These are phyloP conservation scores for Drosophila orosa DNA, from an alignment of 1,140 invertebrate species.

Conservation along the genomic window DNA sequence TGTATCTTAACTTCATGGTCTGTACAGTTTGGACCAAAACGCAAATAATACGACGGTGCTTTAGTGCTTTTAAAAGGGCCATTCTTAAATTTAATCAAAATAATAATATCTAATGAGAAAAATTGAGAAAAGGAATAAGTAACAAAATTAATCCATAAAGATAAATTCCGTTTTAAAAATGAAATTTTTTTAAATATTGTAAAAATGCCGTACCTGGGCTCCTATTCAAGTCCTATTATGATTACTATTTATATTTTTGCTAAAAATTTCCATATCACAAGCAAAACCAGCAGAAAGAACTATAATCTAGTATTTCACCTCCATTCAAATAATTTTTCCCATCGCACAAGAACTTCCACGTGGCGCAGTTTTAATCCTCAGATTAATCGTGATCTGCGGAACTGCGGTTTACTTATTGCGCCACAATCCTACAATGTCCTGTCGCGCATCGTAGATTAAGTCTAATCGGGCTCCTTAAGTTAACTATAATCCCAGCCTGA, in stretches of 20 bases:
- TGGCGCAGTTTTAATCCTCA: slow-evolving; percentile 45
- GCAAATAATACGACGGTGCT: too few relatives aligned
- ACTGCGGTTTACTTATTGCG: slow-evolving; percentile 64
- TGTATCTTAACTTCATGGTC: too few relatives aligned
- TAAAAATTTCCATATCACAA: background rate
- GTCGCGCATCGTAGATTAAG: slow-evolving; percentile 53
- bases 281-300: background rate
- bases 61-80: too few relatives aligned
- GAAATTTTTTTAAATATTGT: background rate
- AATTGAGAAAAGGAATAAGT: too few relatives aligned
- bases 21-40: too few relatives aligned
- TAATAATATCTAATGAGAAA: too few relatives aligned
- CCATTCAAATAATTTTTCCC: background rate
- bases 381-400: slow-evolving; percentile 62
- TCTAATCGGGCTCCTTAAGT: slow-evolving; percentile 67
- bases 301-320: background rate
- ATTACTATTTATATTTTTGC: background rate
- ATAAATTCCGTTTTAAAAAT: too few relatives aligned
- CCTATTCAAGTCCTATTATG: background rate
- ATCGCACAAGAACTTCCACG: slow-evolving; percentile 6
- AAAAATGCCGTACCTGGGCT: background rate
- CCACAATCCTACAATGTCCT: slow-evolving; percentile 53
- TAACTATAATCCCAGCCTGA: slow-evolving; percentile 73
- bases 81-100: too few relatives aligned
- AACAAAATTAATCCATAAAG: background rate